Percentiles rank a stretch among this genome's conserved stretches.
phyloP scores from a whole-genome alignment of 2,113 vertebrate species.

The Sinosuthora webbiana region DNA sequence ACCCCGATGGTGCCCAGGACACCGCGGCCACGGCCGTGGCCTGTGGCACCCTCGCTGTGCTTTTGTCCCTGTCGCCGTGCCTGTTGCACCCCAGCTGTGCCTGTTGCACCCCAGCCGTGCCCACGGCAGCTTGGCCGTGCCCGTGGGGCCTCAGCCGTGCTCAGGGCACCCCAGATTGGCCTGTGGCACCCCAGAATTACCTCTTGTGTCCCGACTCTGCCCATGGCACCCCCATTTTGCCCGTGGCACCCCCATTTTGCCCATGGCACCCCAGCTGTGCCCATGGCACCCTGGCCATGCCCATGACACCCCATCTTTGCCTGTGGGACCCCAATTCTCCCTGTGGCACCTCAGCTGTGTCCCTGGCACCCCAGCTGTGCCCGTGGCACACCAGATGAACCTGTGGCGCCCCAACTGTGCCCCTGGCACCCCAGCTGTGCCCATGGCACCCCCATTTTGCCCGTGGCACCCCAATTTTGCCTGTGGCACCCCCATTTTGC shows the following conservation, averaged over 20 bases:
- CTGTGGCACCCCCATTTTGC: background rate
- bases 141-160: background rate
- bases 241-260: background rate
- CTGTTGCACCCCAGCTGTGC: background rate
- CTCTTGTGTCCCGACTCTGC: background rate
- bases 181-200: background rate
- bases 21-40: background rate
- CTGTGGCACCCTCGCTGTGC: background rate
- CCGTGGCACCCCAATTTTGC: fast-evolving
- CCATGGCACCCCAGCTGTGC: fast-evolving
- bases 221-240: background rate
- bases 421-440: background rate
- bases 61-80: background rate
- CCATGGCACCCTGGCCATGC: too few relatives aligned
- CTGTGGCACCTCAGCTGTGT: fast-evolving
- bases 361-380: too few relatives aligned
- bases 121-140: background rate
- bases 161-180: background rate
- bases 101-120: background rate
- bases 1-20: background rate
- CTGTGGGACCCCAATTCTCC: background rate
- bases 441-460: background rate
- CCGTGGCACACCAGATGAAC: too few relatives aligned
- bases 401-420: too few relatives aligned
- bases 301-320: background rate